phyloP scores from a whole-genome alignment of 2,888 invertebrate genomes.

The Biston betularia region DNA sequence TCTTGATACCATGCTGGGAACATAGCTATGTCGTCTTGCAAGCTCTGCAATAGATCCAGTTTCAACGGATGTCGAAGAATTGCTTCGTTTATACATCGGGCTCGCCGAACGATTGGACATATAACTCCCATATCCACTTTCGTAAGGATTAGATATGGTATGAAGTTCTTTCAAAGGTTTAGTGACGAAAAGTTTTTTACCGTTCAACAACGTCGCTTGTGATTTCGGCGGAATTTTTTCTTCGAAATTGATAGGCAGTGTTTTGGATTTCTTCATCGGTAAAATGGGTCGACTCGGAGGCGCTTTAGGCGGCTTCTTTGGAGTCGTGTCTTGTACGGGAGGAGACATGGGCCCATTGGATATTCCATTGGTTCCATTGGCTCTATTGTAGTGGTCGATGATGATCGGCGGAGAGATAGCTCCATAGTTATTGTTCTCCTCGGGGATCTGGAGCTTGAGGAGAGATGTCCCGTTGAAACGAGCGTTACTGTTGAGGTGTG shows the following conservation, averaged over 20 bases:
- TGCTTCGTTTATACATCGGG: conserved; percentile 74
- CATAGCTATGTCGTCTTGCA: conserved; percentile 74
- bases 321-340: conserved; percentile 73
- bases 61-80: conserved; percentile 74
- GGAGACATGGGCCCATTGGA: conserved; percentile 74
- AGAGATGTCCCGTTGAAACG: conserved; percentile 56
- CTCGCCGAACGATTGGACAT: conserved; percentile 71
- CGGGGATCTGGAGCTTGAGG: conserved; percentile 74
- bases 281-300: conserved; percentile 71
- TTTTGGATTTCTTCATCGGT: conserved; percentile 79
- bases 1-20: conserved; percentile 74
- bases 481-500: conserved; percentile 56
- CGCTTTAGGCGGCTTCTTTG: conserved; percentile 78
- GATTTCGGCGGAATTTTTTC: conserved; percentile 71
- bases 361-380: conserved; percentile 59
- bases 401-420: conserved; percentile 37
- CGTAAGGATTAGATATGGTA: conserved; percentile 62
- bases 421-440: conserved; percentile 56
- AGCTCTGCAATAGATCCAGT: conserved; percentile 82
- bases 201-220: conserved; percentile 63
- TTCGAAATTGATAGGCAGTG: conserved; percentile 78
- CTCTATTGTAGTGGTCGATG: conserved; percentile 29
- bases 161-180: conserved; percentile 80
- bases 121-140: conserved; percentile 67
- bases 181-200: conserved; percentile 74